Percentiles rank a stretch among this genome's conserved stretches.
Conservation (phyloP, 2,113 vertebrate genomes). For the Nettapus auritus region DNA sequence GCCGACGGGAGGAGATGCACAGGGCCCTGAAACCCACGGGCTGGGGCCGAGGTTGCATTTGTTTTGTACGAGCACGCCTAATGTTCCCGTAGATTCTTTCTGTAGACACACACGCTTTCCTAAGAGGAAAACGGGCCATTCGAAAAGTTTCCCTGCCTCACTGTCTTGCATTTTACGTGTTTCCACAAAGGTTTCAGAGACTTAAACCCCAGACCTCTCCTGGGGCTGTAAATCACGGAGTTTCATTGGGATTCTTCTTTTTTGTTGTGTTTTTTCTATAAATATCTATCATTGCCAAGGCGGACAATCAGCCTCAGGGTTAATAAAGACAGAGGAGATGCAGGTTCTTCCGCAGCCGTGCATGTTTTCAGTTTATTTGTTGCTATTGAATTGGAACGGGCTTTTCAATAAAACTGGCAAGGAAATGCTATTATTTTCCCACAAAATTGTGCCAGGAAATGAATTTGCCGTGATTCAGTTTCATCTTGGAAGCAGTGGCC, state of each 20-base stretch:
- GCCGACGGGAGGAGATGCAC: neutral
- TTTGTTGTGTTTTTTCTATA: neutral
- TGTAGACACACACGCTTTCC: neutral
- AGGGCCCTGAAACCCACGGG: neutral
- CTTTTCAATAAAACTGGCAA: constrained; percentile 43
- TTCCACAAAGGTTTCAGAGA: neutral
- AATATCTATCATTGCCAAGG: neutral
- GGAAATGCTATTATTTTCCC: constrained; percentile 36
- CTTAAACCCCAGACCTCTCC: neutral
- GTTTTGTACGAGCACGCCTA: neutral
- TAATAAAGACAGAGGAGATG: constrained; percentile 25
- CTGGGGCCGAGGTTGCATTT: neutral
- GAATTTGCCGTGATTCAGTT: constrained; percentile 21
- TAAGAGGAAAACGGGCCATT: neutral
- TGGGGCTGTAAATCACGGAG: neutral
- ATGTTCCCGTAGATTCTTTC: neutral
- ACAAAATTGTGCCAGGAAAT: constrained; percentile 53
- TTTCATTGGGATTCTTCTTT: neutral
- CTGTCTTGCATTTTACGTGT: neutral
- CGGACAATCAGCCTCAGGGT: neutral
- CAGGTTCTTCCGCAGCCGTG: neutral
- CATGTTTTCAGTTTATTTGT: constrained; percentile 44
- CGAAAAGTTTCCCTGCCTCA: neutral
- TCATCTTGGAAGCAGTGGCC: neutral
- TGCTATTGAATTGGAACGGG: constrained; percentile 13